Base-by-base conservation (phyloP, 2,797 vertebrate genomes). In the Syndactyla subalaris region DNA sequence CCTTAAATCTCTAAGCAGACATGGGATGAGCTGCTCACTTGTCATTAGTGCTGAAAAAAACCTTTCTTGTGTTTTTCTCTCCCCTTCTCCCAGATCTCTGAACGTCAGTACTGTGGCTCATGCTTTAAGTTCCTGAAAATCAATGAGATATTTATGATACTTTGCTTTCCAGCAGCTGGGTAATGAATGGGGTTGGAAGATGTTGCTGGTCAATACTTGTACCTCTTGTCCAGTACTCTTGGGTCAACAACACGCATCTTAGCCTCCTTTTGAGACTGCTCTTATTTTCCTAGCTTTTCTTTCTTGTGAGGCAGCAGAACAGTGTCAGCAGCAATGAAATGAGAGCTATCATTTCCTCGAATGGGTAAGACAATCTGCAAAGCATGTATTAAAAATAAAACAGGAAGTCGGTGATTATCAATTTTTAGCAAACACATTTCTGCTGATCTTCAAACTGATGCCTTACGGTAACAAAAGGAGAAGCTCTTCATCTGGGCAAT, bases 381-480 rank as follows among this genome's bases (percentile, higher is more conserved):
- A 86, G 38, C 54, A 17, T 63, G 78, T 94, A 58, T 92, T 85
- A 67, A 72, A 92, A 91, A 67, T 81, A 90, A 96, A 95, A 75
- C 85, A 68, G 94, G 89, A 70, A 95, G 68, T 77, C 86, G 66
- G 63, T 48, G 74, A 81, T 95, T 76, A 89, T 59, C 75, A 91
- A 32, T 93, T 92, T 92, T 88, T 88, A 71, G 91, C 88, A 88
- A 93, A 94, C 8, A 19, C 9, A 1, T 91, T 86, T 91, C 92
- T 93, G 54, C 63, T 4, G 1, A 39, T 95, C 71, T 88, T 82
- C 74, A 82, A 52, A 22, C 55, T 57, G 48, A 27, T 84, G 72
- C 63, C 38, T 86, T 7, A 73, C 8, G 21, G 57, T 78, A 92
- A 84, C 48, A 63, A 78, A 86, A 78, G 76, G 73, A 92, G 76